Conservation (phyloP, 1,140 invertebrate genomes). For the Cotesia chilonis region DNA sequence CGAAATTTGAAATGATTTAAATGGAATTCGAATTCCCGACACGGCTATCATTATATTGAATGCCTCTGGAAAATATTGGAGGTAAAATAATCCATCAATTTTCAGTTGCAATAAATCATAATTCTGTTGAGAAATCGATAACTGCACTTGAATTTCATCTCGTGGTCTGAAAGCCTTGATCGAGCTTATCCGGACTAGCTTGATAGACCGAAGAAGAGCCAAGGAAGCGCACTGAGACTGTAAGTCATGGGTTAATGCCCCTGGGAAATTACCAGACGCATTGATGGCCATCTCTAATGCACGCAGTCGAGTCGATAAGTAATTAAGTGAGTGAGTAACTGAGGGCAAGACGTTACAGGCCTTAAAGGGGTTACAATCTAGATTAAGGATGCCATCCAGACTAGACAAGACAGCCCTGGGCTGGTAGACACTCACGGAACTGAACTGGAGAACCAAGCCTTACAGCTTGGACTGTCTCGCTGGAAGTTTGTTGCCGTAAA, state of each 20-base stretch:
- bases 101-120: too few relatives aligned
- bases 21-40: too few relatives aligned
- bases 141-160: neutral
- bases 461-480: too few relatives aligned
- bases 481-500: too few relatives aligned
- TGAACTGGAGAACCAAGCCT: too few relatives aligned
- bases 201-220: neutral
- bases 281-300: conserved; percentile 39
- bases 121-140: too few relatives aligned
- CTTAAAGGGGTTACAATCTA: too few relatives aligned
- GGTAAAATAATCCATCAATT: too few relatives aligned
- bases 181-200: neutral
- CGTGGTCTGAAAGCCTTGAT: neutral
- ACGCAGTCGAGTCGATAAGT: neutral
- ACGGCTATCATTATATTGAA: neutral
- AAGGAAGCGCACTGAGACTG: conserved; percentile 13
- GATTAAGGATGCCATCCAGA: too few relatives aligned
- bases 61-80: neutral
- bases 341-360: neutral
- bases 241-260: conserved; percentile 46
- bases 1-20: neutral
- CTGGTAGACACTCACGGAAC: too few relatives aligned
- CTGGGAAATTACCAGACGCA: conserved; percentile 44
- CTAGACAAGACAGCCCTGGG: too few relatives aligned
- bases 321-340: neutral